Base-by-base conservation (phyloP, 2,888 invertebrate species). In the Gymnosoma rotundatum region DNA sequence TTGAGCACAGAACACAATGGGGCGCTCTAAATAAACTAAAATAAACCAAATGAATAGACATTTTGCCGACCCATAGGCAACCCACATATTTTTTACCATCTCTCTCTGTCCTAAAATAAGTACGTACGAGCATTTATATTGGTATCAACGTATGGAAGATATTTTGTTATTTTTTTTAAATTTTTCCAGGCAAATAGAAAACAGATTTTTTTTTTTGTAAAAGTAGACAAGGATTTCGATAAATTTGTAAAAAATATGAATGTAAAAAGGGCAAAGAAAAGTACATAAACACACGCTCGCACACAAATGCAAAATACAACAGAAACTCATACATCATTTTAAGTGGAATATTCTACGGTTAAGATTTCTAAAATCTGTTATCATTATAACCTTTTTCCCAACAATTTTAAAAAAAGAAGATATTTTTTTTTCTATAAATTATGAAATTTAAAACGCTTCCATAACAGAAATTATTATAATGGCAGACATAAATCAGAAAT, bases 161-260 rank as follows among this genome's bases (percentile, higher is more conserved):
- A 38, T 67, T 67, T 67, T 67, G 18, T 50, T n/a, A n/a, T 50
- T 18, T n/a, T 50, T 50, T 3, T 14, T 7, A n/a, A 54, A 20
- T 32, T 50, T 8, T 38, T 64, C 32, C 50, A n/a, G 50, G 21
- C 10, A 52, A 76, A 67, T 36, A 66, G 76, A 18, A 76, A 76
- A 50, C 67, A 60, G 42, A 76, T 76, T 76, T 67, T 60, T 60
- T 76, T 38, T 18, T 20, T 32, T 5, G 32, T 6, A 58, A 60
- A 76, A 76, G 58, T 60, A 58, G 66, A 76, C 66, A 76, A 38
- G 76, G 21, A 67, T 60, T 76, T 50, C 50, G 67, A 50, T 50
- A 60, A 67, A 67, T 67, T 52, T 60, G 25, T 60, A 67, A 76
- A 18, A 67, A 67, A 75, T 75, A 63, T 72, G 16, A 72, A 60